Conservation (phyloP, 35 echinoderm and acorn worm species). For the Ophioderma brevispina region DNA sequence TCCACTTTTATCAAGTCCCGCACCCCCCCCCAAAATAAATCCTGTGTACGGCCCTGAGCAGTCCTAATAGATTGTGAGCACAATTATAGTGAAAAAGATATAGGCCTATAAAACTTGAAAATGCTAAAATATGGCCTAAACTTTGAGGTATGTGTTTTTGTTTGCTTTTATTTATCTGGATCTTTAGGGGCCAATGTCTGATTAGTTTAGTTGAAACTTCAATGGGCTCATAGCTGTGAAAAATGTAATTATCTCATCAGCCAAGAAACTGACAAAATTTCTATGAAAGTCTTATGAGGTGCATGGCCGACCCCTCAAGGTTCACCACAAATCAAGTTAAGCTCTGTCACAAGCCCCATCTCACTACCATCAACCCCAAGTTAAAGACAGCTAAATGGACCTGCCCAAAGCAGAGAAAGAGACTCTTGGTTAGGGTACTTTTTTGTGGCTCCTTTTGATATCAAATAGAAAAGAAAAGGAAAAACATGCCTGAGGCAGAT, state of each 20-base stretch:
- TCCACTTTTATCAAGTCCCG: too few species aligned
- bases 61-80: too few species aligned
- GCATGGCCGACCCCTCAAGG: not conserved
- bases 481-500: not conserved
- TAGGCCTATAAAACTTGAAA: too few species aligned
- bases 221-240: not conserved
- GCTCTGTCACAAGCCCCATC: not conserved
- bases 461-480: not conserved
- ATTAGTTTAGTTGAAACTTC: too few species aligned
- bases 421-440: not conserved
- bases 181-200: too few species aligned
- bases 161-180: too few species aligned
- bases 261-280: not conserved
- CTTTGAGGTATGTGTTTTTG: too few species aligned
- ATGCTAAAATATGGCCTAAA: too few species aligned
- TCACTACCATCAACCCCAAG: not conserved
- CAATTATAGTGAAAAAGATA: too few species aligned
- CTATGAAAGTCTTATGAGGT: not conserved
- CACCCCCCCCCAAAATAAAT: too few species aligned
- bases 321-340: too few species aligned
- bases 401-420: not conserved
- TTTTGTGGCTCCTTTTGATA: slow-evolving; percentile 1
- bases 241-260: not conserved
- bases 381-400: not conserved
- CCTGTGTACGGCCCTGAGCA: too few species aligned